Evolutionary conservation across 92 coral and sea anemone species (phyloP).

Genomic region (Paramuricea clavata): DNA sequence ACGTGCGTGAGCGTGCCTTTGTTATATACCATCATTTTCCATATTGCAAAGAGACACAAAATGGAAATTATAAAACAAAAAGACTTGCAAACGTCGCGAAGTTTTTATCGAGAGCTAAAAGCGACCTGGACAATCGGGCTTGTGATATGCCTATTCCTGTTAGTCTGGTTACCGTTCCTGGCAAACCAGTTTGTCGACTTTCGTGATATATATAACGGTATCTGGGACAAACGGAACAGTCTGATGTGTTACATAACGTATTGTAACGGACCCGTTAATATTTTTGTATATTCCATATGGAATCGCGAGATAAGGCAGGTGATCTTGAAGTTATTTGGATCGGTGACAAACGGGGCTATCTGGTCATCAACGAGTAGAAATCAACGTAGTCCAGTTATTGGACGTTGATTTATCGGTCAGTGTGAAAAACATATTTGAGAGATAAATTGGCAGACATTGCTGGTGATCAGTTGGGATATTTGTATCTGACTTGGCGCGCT

Average conservation of each 20-base stretch:
- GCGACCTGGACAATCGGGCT: slow-evolving; percentile 33
- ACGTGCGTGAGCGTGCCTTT: slow-evolving; percentile 12
- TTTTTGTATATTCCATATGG: slow-evolving; percentile 27
- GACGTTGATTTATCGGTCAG: neutral
- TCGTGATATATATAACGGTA: neutral
- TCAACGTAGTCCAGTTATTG: neutral
- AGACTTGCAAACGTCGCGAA: neutral
- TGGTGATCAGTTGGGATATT: too few relatives aligned
- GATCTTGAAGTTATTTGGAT: neutral
- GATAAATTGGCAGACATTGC: too few relatives aligned
- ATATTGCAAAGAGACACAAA: slow-evolving; percentile 30
- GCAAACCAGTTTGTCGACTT: slow-evolving; percentile 41
- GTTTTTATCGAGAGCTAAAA: slow-evolving; percentile 25
- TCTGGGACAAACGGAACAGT: slow-evolving; percentile 26
- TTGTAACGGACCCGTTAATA: slow-evolving; percentile 44
- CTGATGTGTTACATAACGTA: slow-evolving; percentile 27
- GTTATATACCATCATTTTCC: neutral
- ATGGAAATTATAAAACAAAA: slow-evolving; percentile 25
- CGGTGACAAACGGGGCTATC: neutral
- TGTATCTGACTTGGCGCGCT: too few relatives aligned
- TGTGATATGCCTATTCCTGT: slow-evolving; percentile 7
- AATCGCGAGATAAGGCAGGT: slow-evolving; percentile 27
- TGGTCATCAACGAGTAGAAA: neutral
- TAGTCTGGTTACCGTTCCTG: slow-evolving; percentile 34
- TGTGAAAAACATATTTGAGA: neutral